Percentiles rank a stretch among this genome's conserved stretches.
These are phyloP conservation scores for Neogale vison DNA, from an alignment of 2,113 vertebrate species.

Conservation along the genomic window DNA sequence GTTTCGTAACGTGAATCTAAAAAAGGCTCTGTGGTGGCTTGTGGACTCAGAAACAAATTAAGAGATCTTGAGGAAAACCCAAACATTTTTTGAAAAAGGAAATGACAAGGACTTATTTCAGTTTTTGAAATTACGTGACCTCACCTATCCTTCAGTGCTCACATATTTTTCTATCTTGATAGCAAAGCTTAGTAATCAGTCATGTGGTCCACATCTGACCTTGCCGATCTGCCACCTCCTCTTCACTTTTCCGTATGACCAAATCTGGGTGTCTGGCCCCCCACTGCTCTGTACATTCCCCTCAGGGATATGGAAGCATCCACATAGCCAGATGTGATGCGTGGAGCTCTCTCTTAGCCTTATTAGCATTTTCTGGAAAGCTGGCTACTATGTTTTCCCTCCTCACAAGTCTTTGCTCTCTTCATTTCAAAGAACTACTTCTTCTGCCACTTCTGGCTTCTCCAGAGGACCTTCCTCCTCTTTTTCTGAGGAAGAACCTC, in stretches of 20 bases:
- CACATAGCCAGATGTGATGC: background rate
- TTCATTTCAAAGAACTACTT: background rate
- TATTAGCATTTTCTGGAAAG: background rate
- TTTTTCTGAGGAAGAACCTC: background rate
- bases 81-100: background rate
- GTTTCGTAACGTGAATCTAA: background rate
- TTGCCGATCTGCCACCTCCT: background rate
- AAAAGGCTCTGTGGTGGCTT: background rate
- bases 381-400: background rate
- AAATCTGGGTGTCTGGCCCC: background rate
- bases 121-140: background rate
- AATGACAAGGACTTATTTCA: background rate
- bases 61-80: background rate
- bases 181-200: background rate
- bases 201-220: background rate
- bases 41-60: background rate
- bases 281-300: background rate
- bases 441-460: background rate
- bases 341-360: background rate
- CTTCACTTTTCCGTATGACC: accelerated
- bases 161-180: background rate
- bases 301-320: background rate
- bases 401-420: background rate
- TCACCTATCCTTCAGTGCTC: background rate
- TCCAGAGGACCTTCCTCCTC: background rate